Evolutionary conservation across 2,888 invertebrate species (phyloP).

Genomic region (Ptychoptera albimana): DNA sequence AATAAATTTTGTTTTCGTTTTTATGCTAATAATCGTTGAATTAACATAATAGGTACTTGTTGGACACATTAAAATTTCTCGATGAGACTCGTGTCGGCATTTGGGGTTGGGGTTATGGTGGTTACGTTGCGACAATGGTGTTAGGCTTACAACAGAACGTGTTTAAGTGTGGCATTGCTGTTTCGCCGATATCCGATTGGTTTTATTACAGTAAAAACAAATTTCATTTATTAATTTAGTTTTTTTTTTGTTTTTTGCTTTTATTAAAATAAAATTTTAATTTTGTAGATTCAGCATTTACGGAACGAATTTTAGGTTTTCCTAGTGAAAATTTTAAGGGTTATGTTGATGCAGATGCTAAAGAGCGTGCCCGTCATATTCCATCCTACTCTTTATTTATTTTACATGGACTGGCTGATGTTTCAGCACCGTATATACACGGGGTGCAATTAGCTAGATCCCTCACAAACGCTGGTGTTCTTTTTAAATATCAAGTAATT

Average conservation of each 20-base stretch:
- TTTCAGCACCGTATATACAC: constrained; percentile 87
- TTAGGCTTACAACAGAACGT: constrained; percentile 73
- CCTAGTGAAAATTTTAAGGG: constrained; percentile 78
- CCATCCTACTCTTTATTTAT: constrained; percentile 77
- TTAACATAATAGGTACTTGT: constrained; percentile 42
- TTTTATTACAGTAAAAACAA: constrained; percentile 67
- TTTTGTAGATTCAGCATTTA: constrained; percentile 82
- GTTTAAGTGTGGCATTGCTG: constrained; percentile 85
- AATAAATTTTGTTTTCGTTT: not conserved
- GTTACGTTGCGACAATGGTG: constrained; percentile 85
- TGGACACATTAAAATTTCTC: constrained; percentile 67
- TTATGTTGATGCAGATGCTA: constrained; percentile 84
- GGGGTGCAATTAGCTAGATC: constrained; percentile 78
- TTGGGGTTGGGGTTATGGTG: constrained; percentile 94
- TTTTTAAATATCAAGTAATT: constrained; percentile 80
- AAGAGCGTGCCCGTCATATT: constrained; percentile 74
- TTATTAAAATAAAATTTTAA: no score
- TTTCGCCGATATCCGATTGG: constrained; percentile 93
- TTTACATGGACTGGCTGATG: constrained; percentile 85
- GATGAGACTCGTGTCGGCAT: constrained; percentile 79
- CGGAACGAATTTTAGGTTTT: constrained; percentile 82
- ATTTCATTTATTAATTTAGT: not conserved
- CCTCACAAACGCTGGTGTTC: constrained; percentile 70
- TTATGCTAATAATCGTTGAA: not conserved
- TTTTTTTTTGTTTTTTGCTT: constrained; percentile 3